These are phyloP conservation scores for Thereva unica DNA, from an alignment of 2,888 invertebrate species.

Conservation along the genomic window DNA sequence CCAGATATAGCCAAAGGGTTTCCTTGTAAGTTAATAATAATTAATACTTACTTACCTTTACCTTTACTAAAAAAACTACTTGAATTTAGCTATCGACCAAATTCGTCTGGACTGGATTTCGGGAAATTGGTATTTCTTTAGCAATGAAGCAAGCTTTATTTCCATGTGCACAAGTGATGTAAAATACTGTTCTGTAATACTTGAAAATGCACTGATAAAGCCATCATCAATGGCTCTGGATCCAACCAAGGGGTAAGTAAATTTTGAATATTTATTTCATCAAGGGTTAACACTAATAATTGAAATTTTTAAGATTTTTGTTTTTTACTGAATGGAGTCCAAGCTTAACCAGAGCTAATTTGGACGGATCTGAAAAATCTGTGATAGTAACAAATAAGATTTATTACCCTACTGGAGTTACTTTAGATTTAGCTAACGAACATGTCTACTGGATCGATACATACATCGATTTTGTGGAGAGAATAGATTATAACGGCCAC, in stretches of 20 bases:
- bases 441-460: slow-evolving; percentile 81
- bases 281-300: background rate
- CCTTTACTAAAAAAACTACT: slow-evolving; percentile 8
- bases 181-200: slow-evolving; percentile 69
- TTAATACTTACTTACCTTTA: too few species aligned
- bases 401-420: slow-evolving; percentile 75
- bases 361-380: slow-evolving; percentile 67
- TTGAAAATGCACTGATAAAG: slow-evolving; percentile 69
- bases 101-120: slow-evolving; percentile 84
- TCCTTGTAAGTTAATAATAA: slow-evolving; percentile 61
- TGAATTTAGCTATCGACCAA: slow-evolving; percentile 68
- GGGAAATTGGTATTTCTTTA: slow-evolving; percentile 84
- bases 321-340: slow-evolving; percentile 79
- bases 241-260: slow-evolving; percentile 71
- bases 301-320: slow-evolving; percentile 61
- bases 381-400: slow-evolving; percentile 70
- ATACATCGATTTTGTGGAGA: slow-evolving; percentile 77
- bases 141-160: slow-evolving; percentile 69
- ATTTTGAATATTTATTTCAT: slow-evolving; percentile 11
- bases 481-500: slow-evolving; percentile 75
- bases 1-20: slow-evolving; percentile 68
- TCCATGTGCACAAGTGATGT: slow-evolving; percentile 70
- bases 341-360: slow-evolving; percentile 65
- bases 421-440: slow-evolving; percentile 72
- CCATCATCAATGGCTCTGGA: slow-evolving; percentile 78